These are phyloP conservation scores for Corbicula japonica DNA, from an alignment of 2,888 invertebrate species.

Conservation along the genomic window DNA sequence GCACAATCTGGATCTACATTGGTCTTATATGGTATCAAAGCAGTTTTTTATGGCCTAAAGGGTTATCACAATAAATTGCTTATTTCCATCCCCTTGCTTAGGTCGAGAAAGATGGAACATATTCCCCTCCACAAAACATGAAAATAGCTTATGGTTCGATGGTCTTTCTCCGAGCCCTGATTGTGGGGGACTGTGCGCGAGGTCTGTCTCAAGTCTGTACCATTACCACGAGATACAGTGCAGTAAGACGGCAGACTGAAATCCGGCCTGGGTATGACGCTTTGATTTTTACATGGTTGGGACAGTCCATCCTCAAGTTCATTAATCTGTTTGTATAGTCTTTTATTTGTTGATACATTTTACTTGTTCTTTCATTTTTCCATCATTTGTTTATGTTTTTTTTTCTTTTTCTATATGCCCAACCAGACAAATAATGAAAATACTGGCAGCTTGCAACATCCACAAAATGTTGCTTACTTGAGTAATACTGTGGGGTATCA, in stretches of 20 bases:
- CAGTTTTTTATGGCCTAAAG: too few relatives aligned
- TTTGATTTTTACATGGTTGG: neutral
- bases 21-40: too few relatives aligned
- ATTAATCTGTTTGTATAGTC: neutral
- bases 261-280: slow-evolving; percentile 73
- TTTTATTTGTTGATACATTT: too few relatives aligned
- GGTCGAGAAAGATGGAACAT: slow-evolving; percentile 82
- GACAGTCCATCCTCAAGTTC: neutral
- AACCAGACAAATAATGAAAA: too few relatives aligned
- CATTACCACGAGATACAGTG: slow-evolving; percentile 84
- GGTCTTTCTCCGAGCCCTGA: slow-evolving; percentile 95
- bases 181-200: slow-evolving; percentile 91
- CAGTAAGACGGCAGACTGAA: slow-evolving; percentile 94
- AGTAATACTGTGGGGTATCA: too few relatives aligned
- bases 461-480: too few relatives aligned
- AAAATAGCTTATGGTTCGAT: slow-evolving; percentile 82
- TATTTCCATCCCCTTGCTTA: too few relatives aligned
- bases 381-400: neutral
- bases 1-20: too few relatives aligned
- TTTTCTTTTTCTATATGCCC: too few relatives aligned
- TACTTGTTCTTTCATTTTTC: neutral
- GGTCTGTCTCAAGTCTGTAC: slow-evolving; percentile 57
- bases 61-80: too few relatives aligned
- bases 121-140: slow-evolving; percentile 64
- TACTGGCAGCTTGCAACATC: too few relatives aligned